phyloP scores from a whole-genome alignment of 1,140 invertebrate species.

The Drosophila pseudoananassae region DNA sequence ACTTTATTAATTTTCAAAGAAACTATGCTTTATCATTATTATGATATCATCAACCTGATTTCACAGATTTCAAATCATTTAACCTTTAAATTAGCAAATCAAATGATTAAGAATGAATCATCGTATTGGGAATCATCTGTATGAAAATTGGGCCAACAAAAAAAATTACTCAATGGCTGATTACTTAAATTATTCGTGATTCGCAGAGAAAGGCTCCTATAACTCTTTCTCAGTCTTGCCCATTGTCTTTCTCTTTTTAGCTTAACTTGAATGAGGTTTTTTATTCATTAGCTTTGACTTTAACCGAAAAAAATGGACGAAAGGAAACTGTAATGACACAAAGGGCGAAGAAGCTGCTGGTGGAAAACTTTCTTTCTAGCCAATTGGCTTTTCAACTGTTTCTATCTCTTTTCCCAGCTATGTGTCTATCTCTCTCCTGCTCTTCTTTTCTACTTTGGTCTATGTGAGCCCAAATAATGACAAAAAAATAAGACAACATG shows the following conservation, averaged over 20 bases:
- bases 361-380: not conserved
- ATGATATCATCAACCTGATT: constrained; percentile 29
- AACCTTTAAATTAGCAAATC: constrained; percentile 37
- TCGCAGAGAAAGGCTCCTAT: not conserved
- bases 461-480: constrained; percentile 30
- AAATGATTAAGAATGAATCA: constrained; percentile 15
- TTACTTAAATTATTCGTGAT: not conserved
- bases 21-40: constrained; percentile 2
- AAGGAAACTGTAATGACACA: constrained; percentile 4
- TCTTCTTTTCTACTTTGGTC: not conserved
- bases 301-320: not conserved
- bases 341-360: not conserved
- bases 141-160: constrained; percentile 6
- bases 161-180: too few species aligned
- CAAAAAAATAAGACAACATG: not conserved
- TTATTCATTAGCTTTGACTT: constrained; percentile 16
- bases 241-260: not conserved
- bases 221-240: not conserved
- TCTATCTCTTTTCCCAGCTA: not conserved
- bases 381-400: not conserved
- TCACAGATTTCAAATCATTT: constrained; percentile 7
- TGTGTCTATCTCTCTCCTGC: not conserved
- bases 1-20: not conserved
- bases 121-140: constrained; percentile 1
- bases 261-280: not conserved